Base-by-base conservation (phyloP, 1,140 invertebrate species). In the Dysdera silvatica region DNA sequence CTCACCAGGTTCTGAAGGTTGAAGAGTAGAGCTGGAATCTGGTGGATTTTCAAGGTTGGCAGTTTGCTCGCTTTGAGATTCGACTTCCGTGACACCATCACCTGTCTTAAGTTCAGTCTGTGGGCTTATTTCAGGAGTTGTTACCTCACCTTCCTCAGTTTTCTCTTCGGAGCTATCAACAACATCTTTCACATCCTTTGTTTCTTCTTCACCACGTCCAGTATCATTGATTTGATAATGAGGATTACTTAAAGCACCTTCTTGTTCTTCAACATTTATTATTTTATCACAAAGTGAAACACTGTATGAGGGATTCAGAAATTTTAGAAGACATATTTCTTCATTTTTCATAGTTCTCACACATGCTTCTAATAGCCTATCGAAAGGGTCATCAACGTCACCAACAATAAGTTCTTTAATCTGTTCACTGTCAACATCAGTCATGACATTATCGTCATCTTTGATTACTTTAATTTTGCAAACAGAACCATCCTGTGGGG, bases 401-500 rank as follows among this genome's bases (percentile, higher is more conserved):
- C 61, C 66, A n/a, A 67, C 48, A 4, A 57, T n/a, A 0, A 63
- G 24, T 26, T 63, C 61, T 37, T 58, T 65, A 5, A 24, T 31
- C 12, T 41, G n/a, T 2, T 23, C 23, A 12, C 55, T 55, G 33
- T 61, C n/a, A 6, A 66, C 12, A 32, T 43, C 49, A 8, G 37
- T 32, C 10, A 66, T 12, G 20, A 60, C 8, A 26, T 52, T 41
- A 4, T 33, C 10, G 12, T 60, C 57, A 40, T 66, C 64, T 5
- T 28, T 16, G 28, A 61, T 57, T 10, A 67, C 48, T 57, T 45
- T 47, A 16, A 67, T 48, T 43, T 49, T 53, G 31, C 66, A 67
- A 3, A 60, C 59, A 20, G 66, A 64, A 10, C 55, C 55, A 51
- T 64, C 61, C 41, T 63, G 66, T 20, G 66, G 66, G 2, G 60